These are phyloP conservation scores for Chalcis sispes DNA, from an alignment of 2,888 invertebrate genomes.

Conservation along the genomic window DNA sequence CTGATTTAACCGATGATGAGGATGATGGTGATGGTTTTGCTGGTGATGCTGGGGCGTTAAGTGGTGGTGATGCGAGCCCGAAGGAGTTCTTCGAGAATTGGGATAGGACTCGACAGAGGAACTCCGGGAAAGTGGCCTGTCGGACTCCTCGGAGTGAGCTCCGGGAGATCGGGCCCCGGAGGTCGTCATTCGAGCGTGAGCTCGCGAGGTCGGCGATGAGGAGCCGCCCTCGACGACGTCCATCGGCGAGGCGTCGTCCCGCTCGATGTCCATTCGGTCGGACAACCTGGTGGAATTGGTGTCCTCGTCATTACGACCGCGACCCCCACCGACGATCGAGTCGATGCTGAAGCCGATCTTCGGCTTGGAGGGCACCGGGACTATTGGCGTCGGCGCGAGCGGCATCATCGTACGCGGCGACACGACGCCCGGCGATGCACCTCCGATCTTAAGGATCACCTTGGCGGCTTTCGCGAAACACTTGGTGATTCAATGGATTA, in stretches of 20 bases:
- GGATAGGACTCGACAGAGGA: conserved; percentile 74
- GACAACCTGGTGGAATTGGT: background rate
- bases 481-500: background rate
- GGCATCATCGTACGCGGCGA: conserved; percentile 88
- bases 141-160: conserved; percentile 78
- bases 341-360: conserved; percentile 97
- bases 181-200: background rate
- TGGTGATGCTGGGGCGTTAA: conserved; percentile 57
- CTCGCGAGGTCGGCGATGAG: conserved; percentile 46
- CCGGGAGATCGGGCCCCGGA: conserved; percentile 74
- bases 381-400: conserved; percentile 94
- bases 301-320: conserved; percentile 53
- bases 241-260: conserved; percentile 63
- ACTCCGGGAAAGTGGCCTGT: conserved; percentile 71
- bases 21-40: conserved; percentile 49
- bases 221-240: conserved; percentile 70
- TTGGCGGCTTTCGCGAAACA: conserved; percentile 36
- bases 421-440: conserved; percentile 50
- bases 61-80: conserved; percentile 63
- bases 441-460: conserved; percentile 49
- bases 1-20: conserved; percentile 56
- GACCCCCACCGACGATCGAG: conserved; percentile 90
- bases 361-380: conserved; percentile 93
- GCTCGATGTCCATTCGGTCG: conserved; percentile 44
- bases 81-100: conserved; percentile 74